Conservation (phyloP, 2,797 vertebrate species). For the Crenuchus spilurus region DNA sequence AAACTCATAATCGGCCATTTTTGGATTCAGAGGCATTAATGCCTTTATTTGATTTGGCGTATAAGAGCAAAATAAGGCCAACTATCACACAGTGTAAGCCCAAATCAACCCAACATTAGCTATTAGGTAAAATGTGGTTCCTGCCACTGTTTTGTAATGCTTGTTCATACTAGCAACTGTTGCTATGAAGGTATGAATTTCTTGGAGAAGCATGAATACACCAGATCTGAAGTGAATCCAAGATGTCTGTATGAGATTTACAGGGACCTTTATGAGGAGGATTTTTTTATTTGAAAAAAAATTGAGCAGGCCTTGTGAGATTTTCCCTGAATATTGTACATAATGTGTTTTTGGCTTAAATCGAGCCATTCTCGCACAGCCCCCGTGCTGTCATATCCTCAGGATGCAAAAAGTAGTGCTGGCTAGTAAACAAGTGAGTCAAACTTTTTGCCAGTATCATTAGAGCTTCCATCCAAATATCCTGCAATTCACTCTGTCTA, state of each 20-base stretch:
- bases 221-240: too few species aligned
- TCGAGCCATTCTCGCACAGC: background rate
- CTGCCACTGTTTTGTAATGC: too few species aligned
- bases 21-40: too few species aligned
- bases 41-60: too few species aligned
- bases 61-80: too few species aligned
- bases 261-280: background rate
- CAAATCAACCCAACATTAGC: too few species aligned
- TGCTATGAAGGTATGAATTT: too few species aligned
- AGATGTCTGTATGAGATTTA: background rate
- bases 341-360: background rate
- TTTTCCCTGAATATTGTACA: background rate
- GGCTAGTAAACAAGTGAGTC: background rate
- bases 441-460: background rate
- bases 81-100: too few species aligned
- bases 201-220: too few species aligned
- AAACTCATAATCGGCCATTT: too few species aligned
- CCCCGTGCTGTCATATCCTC: background rate
- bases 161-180: too few species aligned
- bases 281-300: background rate
- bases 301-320: background rate
- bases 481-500: background rate
- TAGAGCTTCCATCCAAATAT: background rate
- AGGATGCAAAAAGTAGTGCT: background rate
- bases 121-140: too few species aligned